Conservation (phyloP, 2,888 invertebrate species). For the Alcis repandata region DNA sequence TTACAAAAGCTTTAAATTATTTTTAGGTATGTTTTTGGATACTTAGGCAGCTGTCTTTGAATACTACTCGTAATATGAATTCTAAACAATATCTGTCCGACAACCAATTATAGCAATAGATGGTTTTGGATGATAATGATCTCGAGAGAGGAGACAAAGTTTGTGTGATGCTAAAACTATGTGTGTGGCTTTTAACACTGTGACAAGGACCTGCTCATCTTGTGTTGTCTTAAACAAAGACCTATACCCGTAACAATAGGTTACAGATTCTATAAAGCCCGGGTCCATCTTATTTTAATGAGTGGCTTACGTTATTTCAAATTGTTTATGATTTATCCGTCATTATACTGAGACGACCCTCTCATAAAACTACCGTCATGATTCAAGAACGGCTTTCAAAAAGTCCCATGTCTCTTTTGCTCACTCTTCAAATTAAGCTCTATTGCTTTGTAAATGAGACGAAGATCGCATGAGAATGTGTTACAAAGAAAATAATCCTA, state of each 20-base stretch:
- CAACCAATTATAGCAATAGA: too few species aligned
- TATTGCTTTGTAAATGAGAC: slow-evolving; percentile 46
- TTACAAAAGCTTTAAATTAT: too few species aligned
- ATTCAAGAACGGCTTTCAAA: slow-evolving; percentile 60
- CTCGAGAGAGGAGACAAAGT: too few species aligned
- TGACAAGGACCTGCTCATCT: not conserved
- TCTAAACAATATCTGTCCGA: too few species aligned
- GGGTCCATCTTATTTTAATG: slow-evolving; percentile 1
- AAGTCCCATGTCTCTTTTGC: slow-evolving; percentile 49
- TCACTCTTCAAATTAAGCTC: slow-evolving; percentile 41
- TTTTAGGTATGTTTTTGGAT: too few species aligned
- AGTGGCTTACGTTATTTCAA: slow-evolving; percentile 50
- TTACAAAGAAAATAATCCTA: slow-evolving; percentile 73
- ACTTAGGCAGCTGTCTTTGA: too few species aligned
- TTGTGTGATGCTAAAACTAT: not conserved
- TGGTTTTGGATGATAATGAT: too few species aligned
- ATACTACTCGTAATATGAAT: too few species aligned
- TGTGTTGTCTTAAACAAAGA: not conserved
- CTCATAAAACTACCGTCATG: slow-evolving; percentile 70
- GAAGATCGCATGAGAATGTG: slow-evolving; percentile 41
- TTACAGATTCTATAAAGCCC: too few species aligned
- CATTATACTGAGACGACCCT: slow-evolving; percentile 61
- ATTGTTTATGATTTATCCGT: slow-evolving; percentile 63
- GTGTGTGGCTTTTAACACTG: not conserved
- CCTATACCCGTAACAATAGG: not conserved